Evolutionary conservation across 92 coral and sea anemone genomes (phyloP), one percentile per base, ranked within the genome.

Genomic region (Muricea muricata): DNA sequence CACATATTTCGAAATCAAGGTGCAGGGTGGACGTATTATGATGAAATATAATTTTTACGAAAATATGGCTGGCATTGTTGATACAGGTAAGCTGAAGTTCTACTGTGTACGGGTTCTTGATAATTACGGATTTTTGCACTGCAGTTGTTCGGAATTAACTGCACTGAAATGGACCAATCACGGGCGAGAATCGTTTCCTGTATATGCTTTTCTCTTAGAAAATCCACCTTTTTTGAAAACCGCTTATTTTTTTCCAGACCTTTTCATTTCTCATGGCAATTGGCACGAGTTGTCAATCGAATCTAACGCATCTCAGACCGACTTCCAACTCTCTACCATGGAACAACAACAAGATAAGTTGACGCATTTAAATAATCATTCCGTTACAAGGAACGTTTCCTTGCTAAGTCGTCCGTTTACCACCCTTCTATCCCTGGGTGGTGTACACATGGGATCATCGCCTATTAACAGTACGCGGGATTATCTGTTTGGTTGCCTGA

Each of bases 51-150:
- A 71, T 52, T 45, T 96, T 17, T 83, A 83, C 0, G 88, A 86
- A 61, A 78, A 78, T 26, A 85, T 48, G 17, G 70, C 84, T 7
- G 92, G 94, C 0, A 78, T 25, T 40, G 73, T 92, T 13, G 61
- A 72, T 52, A 84, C 91, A 77, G 97, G 98, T 95, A 84, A 58
- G n/a, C n/a, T n/a, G n/a, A n/a, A n/a, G n/a, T n/a, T n/a, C n/a
- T n/a, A n/a, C n/a, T n/a, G n/a, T n/a, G n/a, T n/a, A n/a, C n/a
- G n/a, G n/a, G n/a, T n/a, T n/a, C n/a, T n/a, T n/a, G n/a, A n/a
- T n/a, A n/a, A n/a, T n/a, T n/a, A n/a, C n/a, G n/a, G n/a, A n/a
- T n/a, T n/a, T n/a, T n/a, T n/a, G n/a, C n/a, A n/a, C n/a, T n/a
- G n/a, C n/a, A n/a, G n/a, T n/a, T n/a, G n/a, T n/a, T n/a, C n/a